Evolutionary conservation across 2,113 vertebrate species (phyloP), one percentile per base, ranked within the genome.

Genomic region (Dasyornis broadbenti): DNA sequence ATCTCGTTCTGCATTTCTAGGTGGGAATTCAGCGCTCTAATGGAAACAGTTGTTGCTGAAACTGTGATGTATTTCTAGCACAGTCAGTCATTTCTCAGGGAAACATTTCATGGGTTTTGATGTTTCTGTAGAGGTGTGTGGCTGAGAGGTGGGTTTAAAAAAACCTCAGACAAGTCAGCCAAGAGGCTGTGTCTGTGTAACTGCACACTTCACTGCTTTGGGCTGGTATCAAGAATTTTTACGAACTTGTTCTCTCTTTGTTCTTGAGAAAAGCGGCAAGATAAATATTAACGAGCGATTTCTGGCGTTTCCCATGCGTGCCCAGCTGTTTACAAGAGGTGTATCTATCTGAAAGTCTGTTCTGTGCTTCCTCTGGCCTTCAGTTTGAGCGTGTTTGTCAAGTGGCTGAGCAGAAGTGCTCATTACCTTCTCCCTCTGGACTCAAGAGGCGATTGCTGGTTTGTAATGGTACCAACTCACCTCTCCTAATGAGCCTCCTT

Each of bases 211-310:
- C 31, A 14, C 39, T 60, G 16, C 28, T 13, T 23, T 72, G 37
- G 3, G 30, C 7, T 70, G 20, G 8, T 47, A 27, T 11, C 39
- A 50, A 27, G 13, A 39, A 33, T 24, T 53, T 59, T 50, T 59
- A 33, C 21, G 64, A 0, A 20, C 56, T 56, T 26, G 4, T 37
- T 70, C 39, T 81, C 16, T n/a, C 16, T 80, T 49, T 42, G 14
- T 57, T 66, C 18, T 6, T 4, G 9, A 65, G 61, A 26, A 52
- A 64, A 79, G 6, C 65, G 56, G 15, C 13, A 4, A 69, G 15
- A 31, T 30, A 18, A 56, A 18, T 0, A 2, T 39, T 21, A 7
- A 28, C 5, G 5, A 22, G 7, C 6, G 23, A 1, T 39, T 76
- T 47, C n/a, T 42, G 14, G 31, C 24, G 77, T 28, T 75, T 54